phyloP scores from a whole-genome alignment of 2,888 invertebrate genomes.

The Halocaridina rubra region DNA sequence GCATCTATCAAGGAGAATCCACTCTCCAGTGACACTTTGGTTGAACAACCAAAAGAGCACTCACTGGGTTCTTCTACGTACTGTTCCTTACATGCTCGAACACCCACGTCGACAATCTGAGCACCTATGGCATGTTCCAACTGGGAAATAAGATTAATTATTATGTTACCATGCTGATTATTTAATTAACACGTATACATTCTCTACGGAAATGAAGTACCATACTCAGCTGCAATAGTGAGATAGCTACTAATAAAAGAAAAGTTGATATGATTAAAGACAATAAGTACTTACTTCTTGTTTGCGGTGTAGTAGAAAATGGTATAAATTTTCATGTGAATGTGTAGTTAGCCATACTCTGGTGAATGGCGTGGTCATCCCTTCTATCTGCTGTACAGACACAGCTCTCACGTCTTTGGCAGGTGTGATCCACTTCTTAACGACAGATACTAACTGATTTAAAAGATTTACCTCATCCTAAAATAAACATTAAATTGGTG shows the following conservation, averaged over 20 bases:
- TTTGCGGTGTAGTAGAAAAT: constrained; percentile 2
- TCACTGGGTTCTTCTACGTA: background rate
- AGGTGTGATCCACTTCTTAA: background rate
- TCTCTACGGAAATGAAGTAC: too few species aligned
- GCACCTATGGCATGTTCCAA: constrained; percentile 26
- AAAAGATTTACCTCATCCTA: constrained; percentile 12
- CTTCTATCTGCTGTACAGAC: constrained; percentile 18
- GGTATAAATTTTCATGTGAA: background rate
- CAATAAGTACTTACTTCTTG: constrained; percentile 6
- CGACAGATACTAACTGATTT: constrained; percentile 1
- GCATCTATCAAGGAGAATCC: constrained; percentile 49
- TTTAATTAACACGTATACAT: too few species aligned
- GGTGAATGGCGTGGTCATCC: background rate
- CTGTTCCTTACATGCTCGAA: constrained; percentile 19
- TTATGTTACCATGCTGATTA: background rate
- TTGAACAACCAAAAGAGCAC: constrained; percentile 37
- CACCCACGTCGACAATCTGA: constrained; percentile 22
- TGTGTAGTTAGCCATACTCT: constrained; percentile 10
- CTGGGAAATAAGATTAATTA: background rate
- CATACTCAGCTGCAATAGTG: too few species aligned
- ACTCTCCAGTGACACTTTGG: background rate
- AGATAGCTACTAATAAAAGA: too few species aligned
- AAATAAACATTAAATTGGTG: too few species aligned
- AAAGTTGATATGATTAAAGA: too few species aligned
- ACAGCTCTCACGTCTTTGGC: constrained; percentile 10